These are phyloP conservation scores for Crepidodera aurea DNA, from an alignment of 2,888 invertebrate genomes.

Conservation along the genomic window DNA sequence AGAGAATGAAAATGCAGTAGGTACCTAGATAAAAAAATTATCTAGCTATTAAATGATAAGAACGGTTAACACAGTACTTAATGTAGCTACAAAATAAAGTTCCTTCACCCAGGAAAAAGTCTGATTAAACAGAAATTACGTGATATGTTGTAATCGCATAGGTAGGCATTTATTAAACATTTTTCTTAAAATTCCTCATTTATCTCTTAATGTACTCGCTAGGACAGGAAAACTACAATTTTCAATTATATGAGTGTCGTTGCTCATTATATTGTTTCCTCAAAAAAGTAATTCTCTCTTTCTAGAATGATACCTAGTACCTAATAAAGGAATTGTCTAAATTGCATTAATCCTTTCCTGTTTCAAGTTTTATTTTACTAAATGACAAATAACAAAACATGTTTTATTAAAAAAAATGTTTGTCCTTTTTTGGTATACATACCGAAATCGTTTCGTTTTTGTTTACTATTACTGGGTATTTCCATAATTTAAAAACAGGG, in stretches of 20 bases:
- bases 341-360: no score
- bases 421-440: no score
- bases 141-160: slow-evolving; percentile 2
- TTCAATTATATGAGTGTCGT: background rate
- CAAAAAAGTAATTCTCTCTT: background rate
- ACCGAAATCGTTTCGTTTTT: no score
- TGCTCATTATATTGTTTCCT: background rate
- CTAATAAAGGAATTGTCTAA: no score
- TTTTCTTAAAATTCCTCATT: background rate
- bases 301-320: no score
- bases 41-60: slow-evolving; percentile 3
- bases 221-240: background rate
- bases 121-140: slow-evolving; percentile 11
- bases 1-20: no score
- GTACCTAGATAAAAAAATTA: no score
- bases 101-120: slow-evolving; percentile 10
- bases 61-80: background rate
- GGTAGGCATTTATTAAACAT: slow-evolving; percentile 1
- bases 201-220: background rate
- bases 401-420: no score
- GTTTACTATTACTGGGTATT: no score
- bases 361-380: no score
- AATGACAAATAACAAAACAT: no score
- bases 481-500: no score
- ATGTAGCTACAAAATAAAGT: slow-evolving; percentile 10